phyloP scores from a whole-genome alignment of 1,140 invertebrate species.

The Trichonephila inaurata region DNA sequence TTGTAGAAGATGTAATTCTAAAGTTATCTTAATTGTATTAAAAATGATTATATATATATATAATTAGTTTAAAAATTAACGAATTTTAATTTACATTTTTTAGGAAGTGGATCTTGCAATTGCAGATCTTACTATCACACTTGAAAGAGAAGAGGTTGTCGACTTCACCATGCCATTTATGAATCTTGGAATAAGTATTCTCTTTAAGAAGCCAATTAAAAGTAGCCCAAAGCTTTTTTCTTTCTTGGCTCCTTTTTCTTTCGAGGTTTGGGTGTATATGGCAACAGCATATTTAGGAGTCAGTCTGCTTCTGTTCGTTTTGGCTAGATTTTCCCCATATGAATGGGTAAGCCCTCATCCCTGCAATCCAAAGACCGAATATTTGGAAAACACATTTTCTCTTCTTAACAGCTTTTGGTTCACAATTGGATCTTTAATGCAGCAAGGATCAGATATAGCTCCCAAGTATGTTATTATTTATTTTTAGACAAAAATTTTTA shows the following conservation, averaged over 20 bases:
- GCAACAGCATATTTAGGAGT: slow-evolving; percentile 93
- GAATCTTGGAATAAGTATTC: slow-evolving; percentile 88
- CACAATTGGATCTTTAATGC: slow-evolving; percentile 95
- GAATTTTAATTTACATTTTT: slow-evolving; percentile 51
- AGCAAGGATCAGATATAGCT: slow-evolving; percentile 92
- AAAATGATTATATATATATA: too few relatives aligned
- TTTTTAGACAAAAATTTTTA: not conserved
- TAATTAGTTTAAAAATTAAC: not conserved
- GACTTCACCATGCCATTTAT: slow-evolving; percentile 84
- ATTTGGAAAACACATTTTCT: slow-evolving; percentile 87
- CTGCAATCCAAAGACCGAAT: slow-evolving; percentile 84
- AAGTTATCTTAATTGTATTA: too few relatives aligned
- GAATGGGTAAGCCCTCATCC: slow-evolving; percentile 90
- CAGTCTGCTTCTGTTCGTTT: slow-evolving; percentile 94
- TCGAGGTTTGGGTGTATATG: slow-evolving; percentile 91
- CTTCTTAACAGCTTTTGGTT: slow-evolving; percentile 94
- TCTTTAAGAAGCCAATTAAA: slow-evolving; percentile 88
- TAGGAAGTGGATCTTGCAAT: slow-evolving; percentile 83
- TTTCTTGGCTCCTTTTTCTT: slow-evolving; percentile 92
- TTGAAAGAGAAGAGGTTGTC: slow-evolving; percentile 82
- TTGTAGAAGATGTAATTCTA: too few relatives aligned
- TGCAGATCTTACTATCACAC: slow-evolving; percentile 83
- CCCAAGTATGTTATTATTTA: slow-evolving; percentile 79
- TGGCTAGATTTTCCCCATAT: slow-evolving; percentile 91
- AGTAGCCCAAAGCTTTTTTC: slow-evolving; percentile 90